Evolutionary conservation across 1,140 invertebrate species (phyloP).

Genomic region (Mylabris phalerata): DNA sequence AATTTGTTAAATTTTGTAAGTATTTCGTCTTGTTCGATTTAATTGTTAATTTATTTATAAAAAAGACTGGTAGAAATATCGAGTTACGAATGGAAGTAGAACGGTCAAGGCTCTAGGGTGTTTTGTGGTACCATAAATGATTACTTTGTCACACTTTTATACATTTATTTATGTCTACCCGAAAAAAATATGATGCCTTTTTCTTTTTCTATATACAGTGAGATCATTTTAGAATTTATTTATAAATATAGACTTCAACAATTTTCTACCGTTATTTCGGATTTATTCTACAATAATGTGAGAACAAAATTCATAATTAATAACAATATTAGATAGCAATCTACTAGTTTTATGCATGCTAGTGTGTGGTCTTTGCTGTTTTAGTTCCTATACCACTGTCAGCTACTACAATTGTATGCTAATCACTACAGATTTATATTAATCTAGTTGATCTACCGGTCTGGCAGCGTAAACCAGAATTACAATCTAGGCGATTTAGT

Average conservation of each 20-base stretch:
- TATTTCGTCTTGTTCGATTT: no score
- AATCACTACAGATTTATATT: neutral
- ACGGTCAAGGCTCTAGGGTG: conserved; percentile 5
- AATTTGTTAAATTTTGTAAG: no score
- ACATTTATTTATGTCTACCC: neutral
- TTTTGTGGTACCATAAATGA: neutral
- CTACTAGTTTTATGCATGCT: no score
- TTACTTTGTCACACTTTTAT: conserved; percentile 4
- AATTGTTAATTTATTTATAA: no score
- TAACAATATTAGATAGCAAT: no score
- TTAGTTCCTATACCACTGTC: neutral
- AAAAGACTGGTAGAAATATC: neutral
- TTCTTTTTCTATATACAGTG: neutral
- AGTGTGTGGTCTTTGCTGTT: neutral
- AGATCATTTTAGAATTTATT: neutral
- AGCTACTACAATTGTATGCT: neutral
- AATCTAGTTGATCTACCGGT: neutral
- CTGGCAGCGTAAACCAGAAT: no score
- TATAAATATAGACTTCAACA: neutral
- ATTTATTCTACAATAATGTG: no score
- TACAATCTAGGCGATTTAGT: no score
- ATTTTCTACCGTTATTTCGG: neutral
- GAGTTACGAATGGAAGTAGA: conserved; percentile 1
- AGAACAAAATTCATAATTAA: no score
- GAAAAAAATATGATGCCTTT: neutral